Conservation (phyloP, 2,113 vertebrate genomes). For the Megalops atlanticus region DNA sequence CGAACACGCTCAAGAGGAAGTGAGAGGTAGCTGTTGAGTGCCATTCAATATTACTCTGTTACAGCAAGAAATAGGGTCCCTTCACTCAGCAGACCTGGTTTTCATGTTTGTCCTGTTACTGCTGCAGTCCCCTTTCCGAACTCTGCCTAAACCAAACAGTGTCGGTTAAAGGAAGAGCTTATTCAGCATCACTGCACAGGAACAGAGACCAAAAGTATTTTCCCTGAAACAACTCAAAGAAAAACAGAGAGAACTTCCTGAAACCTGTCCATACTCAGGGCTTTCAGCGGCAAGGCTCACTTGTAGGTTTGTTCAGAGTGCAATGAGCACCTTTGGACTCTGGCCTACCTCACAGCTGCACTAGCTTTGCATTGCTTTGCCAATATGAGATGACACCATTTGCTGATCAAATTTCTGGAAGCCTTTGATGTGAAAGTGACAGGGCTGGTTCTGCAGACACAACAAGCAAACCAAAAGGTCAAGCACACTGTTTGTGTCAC, state of each 20-base stretch:
- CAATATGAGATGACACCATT: not conserved
- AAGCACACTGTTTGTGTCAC: not conserved
- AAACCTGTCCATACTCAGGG: not conserved
- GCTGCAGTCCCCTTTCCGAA: not conserved
- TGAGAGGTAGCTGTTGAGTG: not conserved
- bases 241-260: not conserved
- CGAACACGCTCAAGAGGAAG: not conserved
- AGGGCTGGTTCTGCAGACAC: not conserved
- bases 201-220: not conserved
- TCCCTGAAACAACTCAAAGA: not conserved
- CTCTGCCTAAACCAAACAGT: not conserved
- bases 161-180: not conserved
- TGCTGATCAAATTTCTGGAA: not conserved
- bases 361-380: not conserved
- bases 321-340: slow-evolving; percentile 2
- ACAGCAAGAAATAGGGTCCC: not conserved
- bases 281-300: not conserved
- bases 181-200: not conserved
- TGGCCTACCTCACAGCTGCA: not conserved
- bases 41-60: not conserved
- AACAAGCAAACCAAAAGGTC: not conserved
- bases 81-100: not conserved
- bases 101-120: not conserved
- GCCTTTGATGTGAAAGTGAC: not conserved
- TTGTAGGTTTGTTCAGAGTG: not conserved